phyloP scores from a whole-genome alignment of 2,797 vertebrate genomes.

The Chaetodon trifasciatus region DNA sequence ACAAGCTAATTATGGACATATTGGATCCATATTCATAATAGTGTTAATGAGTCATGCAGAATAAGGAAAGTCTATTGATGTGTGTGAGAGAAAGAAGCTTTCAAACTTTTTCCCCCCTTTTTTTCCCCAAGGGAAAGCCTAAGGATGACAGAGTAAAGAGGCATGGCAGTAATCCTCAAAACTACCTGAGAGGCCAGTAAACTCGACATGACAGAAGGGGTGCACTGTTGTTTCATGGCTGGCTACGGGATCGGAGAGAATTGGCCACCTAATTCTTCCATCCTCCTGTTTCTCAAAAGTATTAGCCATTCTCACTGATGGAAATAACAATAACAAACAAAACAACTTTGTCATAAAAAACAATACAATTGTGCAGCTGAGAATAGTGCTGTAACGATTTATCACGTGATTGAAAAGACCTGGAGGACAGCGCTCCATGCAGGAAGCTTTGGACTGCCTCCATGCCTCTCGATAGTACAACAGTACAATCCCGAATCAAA shows the following conservation, averaged over 20 bases:
- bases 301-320: not conserved
- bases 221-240: constrained; percentile 23
- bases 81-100: constrained; percentile 15
- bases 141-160: constrained; percentile 38
- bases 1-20: constrained; percentile 59
- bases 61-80: constrained; percentile 10
- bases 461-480: constrained; percentile 2
- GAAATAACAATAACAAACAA: not conserved
- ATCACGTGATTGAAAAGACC: constrained; percentile 27
- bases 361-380: not conserved
- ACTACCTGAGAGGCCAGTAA: constrained; percentile 43
- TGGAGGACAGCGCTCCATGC: constrained; percentile 2
- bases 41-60: constrained; percentile 43
- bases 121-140: constrained; percentile 2
- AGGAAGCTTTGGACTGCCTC: constrained; percentile 24
- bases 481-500: not conserved
- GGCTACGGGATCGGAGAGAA: constrained; percentile 15
- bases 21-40: constrained; percentile 47
- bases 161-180: constrained; percentile 43
- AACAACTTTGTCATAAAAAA: not conserved
- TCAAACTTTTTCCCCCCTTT: not conserved
- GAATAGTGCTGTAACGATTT: constrained; percentile 11
- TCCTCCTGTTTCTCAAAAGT: constrained; percentile 8
- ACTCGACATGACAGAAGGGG: constrained; percentile 17
- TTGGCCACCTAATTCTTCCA: not conserved